Evolutionary conservation across 53 echinoderm and acorn worm species (phyloP), one percentile per base, ranked within the genome.

Genomic region (Paracentrotus lividus): DNA sequence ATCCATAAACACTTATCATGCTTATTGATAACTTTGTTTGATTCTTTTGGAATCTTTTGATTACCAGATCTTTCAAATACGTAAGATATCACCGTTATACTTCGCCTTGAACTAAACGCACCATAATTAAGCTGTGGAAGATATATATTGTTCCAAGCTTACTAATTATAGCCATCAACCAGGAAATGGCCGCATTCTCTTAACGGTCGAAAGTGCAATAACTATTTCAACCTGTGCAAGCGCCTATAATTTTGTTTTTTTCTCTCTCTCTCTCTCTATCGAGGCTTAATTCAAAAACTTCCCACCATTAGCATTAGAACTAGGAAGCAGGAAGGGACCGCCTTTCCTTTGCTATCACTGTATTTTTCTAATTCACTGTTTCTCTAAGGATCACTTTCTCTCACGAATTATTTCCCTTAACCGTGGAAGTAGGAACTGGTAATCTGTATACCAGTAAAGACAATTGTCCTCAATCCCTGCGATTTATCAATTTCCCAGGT

Each of bases 101-200:
- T 69, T 69, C 38, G 38, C 69, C 69, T 69, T 69, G 36, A 69
- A 69, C 38, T 16, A 69, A 55, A 8, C 69, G 8, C n/a, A n/a
- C n/a, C n/a, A n/a, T n/a, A n/a, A n/a, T n/a, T n/a, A 69, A 20
- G 31, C 69, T 69, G 34, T 40, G 14, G 38, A 9, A 2, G 38
- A 69, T 69, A 69, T 69, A 69, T n/a, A 69, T 34, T 69, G 69
- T 69, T 69, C 3, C 69, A 69, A 40, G 69, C 69, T 69, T 69
- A 8, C 69, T 69, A 69, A 69, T 69, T 69, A 69, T 69, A 69
- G 29, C 69, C 69, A 69, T 18, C 69, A 14, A n/a, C 4, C 69
- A 69, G 69, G 69, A 69, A 69, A 69, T 40, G 69, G 34, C 69
- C 69, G 38, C 38, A 69, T 69, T 69, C 69, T 69, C 69, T 5